phyloP scores from a whole-genome alignment of 2,797 vertebrate species.

The Artibeus lituratus region DNA sequence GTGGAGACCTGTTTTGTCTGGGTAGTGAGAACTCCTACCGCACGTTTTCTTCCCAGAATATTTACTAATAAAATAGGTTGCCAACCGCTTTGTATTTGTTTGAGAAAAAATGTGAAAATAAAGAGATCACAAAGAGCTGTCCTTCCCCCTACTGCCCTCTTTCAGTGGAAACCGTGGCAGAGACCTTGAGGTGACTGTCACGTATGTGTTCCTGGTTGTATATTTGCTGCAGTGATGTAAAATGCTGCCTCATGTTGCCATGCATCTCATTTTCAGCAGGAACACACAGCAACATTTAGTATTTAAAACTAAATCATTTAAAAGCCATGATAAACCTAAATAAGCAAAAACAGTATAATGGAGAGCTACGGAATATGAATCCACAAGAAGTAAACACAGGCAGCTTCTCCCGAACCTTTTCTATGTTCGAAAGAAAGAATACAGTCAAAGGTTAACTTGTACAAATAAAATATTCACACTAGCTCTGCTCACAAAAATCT shows the following conservation, averaged over 20 bases:
- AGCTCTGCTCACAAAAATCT: not conserved
- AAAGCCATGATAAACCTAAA: not conserved
- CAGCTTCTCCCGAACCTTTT: not conserved
- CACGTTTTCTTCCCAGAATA: not conserved
- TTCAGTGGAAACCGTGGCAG: conserved; percentile 5
- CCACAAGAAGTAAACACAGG: not conserved
- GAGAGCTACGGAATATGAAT: not conserved
- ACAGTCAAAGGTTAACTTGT: not conserved
- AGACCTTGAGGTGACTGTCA: not conserved
- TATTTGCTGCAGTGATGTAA: not conserved
- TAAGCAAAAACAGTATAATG: not conserved
- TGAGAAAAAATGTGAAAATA: not conserved
- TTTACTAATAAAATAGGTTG: not conserved
- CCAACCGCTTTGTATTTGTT: not conserved
- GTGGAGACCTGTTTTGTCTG: not conserved
- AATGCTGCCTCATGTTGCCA: not conserved
- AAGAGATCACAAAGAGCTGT: not conserved
- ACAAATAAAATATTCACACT: not conserved
- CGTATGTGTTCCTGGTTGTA: not conserved
- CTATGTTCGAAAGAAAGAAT: not conserved
- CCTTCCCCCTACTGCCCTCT: not conserved
- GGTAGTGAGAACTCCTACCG: not conserved
- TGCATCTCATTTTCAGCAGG: not conserved
- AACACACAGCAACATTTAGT: not conserved
- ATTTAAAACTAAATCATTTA: not conserved